Evolutionary conservation across 37 sponge, comb jelly and placozoan species (phyloP).

Genomic region (Trichoplax adhaerens): DNA sequence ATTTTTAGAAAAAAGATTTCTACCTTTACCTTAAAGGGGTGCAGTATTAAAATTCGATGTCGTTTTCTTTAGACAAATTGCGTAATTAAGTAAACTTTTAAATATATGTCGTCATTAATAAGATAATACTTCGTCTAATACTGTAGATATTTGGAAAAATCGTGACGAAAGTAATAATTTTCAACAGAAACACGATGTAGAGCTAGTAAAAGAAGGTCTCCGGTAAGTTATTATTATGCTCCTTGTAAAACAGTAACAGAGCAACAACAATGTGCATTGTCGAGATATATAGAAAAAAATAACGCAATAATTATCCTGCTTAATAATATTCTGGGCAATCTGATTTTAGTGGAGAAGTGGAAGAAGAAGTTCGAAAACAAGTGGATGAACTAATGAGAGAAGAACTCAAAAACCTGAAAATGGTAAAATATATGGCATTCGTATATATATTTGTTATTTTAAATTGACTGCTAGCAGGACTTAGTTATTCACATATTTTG

Average conservation of each 20-base stretch:
- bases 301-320: background rate
- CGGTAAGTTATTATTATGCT: conserved; percentile 21
- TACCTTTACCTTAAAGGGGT: too few relatives aligned
- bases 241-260: background rate
- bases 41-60: too few relatives aligned
- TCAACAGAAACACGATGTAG: conserved; percentile 75
- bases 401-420: conserved; percentile 93
- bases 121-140: too few relatives aligned
- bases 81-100: too few relatives aligned
- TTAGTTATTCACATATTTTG: too few relatives aligned
- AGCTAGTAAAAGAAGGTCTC: conserved; percentile 80
- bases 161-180: conserved; percentile 77
- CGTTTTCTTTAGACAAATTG: too few relatives aligned
- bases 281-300: background rate
- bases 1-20: background rate
- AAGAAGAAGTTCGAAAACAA: conserved; percentile 75
- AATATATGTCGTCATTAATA: too few relatives aligned
- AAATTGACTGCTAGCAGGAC: too few relatives aligned
- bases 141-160: conserved; percentile 68
- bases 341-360: conserved; percentile 57
- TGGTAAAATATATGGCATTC: conserved; percentile 22
- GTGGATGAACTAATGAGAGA: conserved; percentile 97
- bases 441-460: too few relatives aligned
- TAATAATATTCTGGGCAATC: background rate
- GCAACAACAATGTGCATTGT: background rate